Base-by-base conservation (phyloP, 2,888 invertebrate genomes). In the Erebia palarica region DNA sequence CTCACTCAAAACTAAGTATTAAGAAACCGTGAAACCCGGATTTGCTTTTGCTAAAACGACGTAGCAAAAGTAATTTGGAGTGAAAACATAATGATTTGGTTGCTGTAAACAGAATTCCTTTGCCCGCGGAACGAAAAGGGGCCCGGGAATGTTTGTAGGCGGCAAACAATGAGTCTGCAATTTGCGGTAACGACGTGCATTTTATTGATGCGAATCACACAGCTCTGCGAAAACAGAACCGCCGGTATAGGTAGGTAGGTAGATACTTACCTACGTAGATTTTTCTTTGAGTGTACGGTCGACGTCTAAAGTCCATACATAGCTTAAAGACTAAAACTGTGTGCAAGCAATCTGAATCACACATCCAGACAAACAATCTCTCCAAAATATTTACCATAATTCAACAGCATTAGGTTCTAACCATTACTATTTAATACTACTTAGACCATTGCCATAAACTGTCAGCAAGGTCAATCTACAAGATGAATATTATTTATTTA, bases 131-230 rank as follows among this genome's bases (percentile, higher is more conserved):
- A 88, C 87, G 87, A 89, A 87, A 84, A 86, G 86, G 81, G 83
- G 78, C 82, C 82, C 81, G 84, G 84, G 86, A 88, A 88, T 90
- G 90, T 92, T 92, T 91, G 91, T 87, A 86, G 82, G 84, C 80
- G 81, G 82, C 86, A 90, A 91, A 92, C 90, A 92, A 91, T 91
- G 89, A 90, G 87, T 84, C 86, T 84, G 89, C 91, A 89, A 92
- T 91, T 92, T 92, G 91, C 85, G 89, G 83, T 84, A 82, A 81
- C 86, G 85, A 83, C 86, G 84, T 82, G 82, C 83, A 86, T 86
- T 87, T 86, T 89, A 88, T 88, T 89, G 86, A 87, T 86, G 86
- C 82, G 86, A 88, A 90, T 89, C 88, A 88, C 86, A 90, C 13
- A 13, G 87, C 85, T 86, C 86, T 85, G 86, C 87, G 87, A 88